Evolutionary conservation across 2,797 vertebrate species (phyloP), one percentile per base, ranked within the genome.

Genomic region (Antrozous pallidus): DNA sequence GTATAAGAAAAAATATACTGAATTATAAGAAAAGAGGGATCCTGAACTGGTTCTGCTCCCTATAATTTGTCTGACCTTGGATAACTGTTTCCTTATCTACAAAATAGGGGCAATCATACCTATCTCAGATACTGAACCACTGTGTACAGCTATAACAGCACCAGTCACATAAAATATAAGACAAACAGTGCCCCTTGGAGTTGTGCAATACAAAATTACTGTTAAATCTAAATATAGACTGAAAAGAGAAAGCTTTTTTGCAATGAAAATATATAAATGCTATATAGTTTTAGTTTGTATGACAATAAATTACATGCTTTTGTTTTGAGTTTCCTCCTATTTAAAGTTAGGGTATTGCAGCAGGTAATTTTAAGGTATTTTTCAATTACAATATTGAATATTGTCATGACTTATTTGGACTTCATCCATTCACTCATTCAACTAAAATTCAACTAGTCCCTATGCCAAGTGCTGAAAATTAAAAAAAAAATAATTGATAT

Each of bases 331-430:
- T 95, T 85, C 18, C 10, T 93, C 5, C 42, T 36, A 47, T 81
- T 88, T 67, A 79, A 90, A 92, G 9, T 63, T 73, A 90, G 89
- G 70, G 47, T 45, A 1, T 36, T 84, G 10, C 14, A 49, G 11
- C 61, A 71, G 31, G 79, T 82, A 2, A 63, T 71, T 88, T 84
- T 78, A 73, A 81, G 2, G 1, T 38, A 7, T 67, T 92, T 65
- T 82, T 63, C n/a, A 94, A 85, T 42, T 93, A 49, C 65, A 31
- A 71, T 47, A 94, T 58, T 91, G 24, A 86, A 61, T 71, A 85
- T 7, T 70, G 20, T 77, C 79, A 73, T n/a, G 40, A 61, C 40
- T 77, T 10, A 80, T 71, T 71, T 82, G 78, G 5, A 91, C 31
- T 91, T 91, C 65, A 88, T 56, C 80, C 26, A 54, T 89, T 90